Evolutionary conservation across 2,888 invertebrate genomes (phyloP), one percentile per base, ranked within the genome.

Genomic region (Pyrrhosoma nymphula): DNA sequence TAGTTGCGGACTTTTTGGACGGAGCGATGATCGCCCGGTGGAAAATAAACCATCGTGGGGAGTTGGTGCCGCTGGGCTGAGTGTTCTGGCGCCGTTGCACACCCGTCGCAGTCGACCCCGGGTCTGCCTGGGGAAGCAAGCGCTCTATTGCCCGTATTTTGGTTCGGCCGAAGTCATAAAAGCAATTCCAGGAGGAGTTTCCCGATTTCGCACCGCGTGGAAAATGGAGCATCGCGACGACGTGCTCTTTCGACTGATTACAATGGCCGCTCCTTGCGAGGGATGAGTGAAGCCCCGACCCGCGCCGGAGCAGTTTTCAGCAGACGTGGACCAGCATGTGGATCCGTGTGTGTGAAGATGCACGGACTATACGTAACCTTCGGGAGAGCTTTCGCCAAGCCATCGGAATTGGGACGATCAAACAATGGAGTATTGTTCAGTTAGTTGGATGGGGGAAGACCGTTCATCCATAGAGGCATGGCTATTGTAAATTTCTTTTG

Each of bases 241-340:
- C 88, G 88, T 35, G 39, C 23, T 88, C 47, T 88, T 47, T 88
- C 88, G 47, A 26, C 88, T 88, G 88, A 88, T 88, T 88, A 88
- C 88, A 39, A 88, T 39, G 39, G 88, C 88, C 88, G 39, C 47
- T 88, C 88, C 88, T 88, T 47, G 88, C 39, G 18, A 39, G 39
- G 26, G 20, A 88, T 47, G 88, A 47, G 88, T n/a, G 88, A 39
- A 88, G 39, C 47, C 88, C 14, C 10, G n/a, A 8, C 35, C 30
- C 16, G 18, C 82, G 18, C n/a, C n/a, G 26, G 10, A 69, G 69
- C 23, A 69, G 69, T 69, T n/a, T 69, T 69, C 10, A 69, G 26
- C 69, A 69, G 69, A 69, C 69, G 69, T n/a, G 69, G 69, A 69
- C n/a, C 8, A 10, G 69, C 23, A n/a, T 69, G 69, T 69, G 47